These are phyloP conservation scores for Lepidocolaptes lacrymiger DNA, from an alignment of 2,797 vertebrate genomes.

Conservation along the genomic window DNA sequence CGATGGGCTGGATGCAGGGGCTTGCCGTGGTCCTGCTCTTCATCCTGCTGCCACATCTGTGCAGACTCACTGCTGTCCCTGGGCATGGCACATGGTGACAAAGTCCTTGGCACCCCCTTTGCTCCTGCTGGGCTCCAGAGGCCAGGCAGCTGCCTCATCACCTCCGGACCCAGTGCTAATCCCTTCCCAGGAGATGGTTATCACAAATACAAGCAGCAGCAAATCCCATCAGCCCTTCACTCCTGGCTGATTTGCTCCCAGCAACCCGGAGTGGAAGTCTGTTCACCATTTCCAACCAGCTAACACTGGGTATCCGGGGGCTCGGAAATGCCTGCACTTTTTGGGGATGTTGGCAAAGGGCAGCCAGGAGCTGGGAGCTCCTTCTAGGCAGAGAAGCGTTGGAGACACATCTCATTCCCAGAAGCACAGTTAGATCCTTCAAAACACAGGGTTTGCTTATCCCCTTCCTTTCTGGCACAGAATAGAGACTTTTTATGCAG, in stretches of 20 bases:
- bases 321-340: not conserved
- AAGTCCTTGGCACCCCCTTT: not conserved
- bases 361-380: not conserved
- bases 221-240: not conserved
- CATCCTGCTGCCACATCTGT: not conserved
- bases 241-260: not conserved
- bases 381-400: accelerated
- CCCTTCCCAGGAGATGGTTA: slow-evolving; percentile 15
- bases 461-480: not conserved
- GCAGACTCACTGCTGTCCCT: accelerated
- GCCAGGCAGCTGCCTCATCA: not conserved
- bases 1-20: not conserved
- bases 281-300: not conserved
- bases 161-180: not conserved
- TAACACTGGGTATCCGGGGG: accelerated
- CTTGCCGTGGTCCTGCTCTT: accelerated
- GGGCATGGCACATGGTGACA: not conserved
- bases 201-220: not conserved
- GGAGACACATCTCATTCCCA: accelerated
- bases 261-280: not conserved
- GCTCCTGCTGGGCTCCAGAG: not conserved
- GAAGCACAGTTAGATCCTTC: not conserved
- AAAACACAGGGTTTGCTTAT: not conserved
- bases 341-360: not conserved
- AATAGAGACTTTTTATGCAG: not conserved